Base-by-base conservation (phyloP, 2,888 invertebrate species). In the Ennomos erosarius region DNA sequence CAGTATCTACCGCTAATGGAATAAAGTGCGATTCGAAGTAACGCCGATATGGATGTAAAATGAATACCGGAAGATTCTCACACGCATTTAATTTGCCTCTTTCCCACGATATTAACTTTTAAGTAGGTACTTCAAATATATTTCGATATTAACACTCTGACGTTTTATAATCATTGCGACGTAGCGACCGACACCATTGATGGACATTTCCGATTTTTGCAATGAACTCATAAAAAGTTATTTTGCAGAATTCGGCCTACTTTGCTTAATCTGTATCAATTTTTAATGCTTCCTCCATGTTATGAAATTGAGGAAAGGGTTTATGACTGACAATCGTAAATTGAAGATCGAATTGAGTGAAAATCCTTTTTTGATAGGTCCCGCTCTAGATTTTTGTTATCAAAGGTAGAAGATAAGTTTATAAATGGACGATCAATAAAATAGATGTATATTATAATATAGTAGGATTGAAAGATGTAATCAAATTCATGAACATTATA, bases 141-240 rank as follows among this genome's bases (percentile, higher is more conserved):
- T 64, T 59, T 66, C 64, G 67, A 68, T 67, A 68, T 68, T 71
- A 66, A 68, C 67, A 63, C 68, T 62, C 70, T 67, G 67, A 70
- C 65, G 69, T 70, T 75, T 69, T 71, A 72, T 75, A 79, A 79
- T 76, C 69, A 65, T 68, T 12, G 42, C 63, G 69, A 73, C 70
- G 74, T 71, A 70, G 62, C 65, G 70, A 73, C 75, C 64, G 73
- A 71, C 69, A 68, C 59, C 62, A 69, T 68, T 73, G 78, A 76
- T 65, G 68, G 70, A 71, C 70, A 70, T 62, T 64, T 74, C 70
- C 76, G 77, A 79, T 68, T 73, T 76, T 74, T 70, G 70, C 68
- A 68, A 74, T 68, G 68, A 67, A 64, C 73, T 67, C 65, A 66
- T 71, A 52, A 62, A 66, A 64, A 56, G 63, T 64, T 58, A 68